Base-by-base conservation (phyloP, 1,140 invertebrate genomes). In the Euglossa dilemma region DNA sequence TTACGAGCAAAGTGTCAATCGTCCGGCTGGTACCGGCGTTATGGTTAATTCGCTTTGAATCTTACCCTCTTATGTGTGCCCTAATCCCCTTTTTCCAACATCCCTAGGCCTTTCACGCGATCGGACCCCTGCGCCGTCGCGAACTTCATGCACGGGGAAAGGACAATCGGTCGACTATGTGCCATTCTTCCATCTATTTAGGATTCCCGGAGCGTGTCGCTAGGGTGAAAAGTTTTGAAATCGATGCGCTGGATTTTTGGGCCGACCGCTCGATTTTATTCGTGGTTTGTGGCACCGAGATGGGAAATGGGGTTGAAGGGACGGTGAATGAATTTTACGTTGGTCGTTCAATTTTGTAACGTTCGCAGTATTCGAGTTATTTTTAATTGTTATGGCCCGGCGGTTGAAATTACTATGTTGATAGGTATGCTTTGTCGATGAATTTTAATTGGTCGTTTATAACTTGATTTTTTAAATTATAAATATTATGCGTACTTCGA, bases 1-100 rank as follows among this genome's bases (percentile, higher is more conserved):
- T 80, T 80, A 80, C 71, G 79, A 70, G 23, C 56, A 64, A 64
- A 80, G 70, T 80, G 79, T 80, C 70, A 80, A 74, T 80, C 79
- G 56, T 28, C 20, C 57, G 28, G 57, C 47, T 47, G 70, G 64
- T 56, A 74, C 70, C 16, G 36, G n/a, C 50, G 50, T 59, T 23
- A 54, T 59, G 2, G 78, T 59, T 80, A 80, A 80, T 80, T 80
- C 36, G 79, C 79, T 80, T 80, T 80, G 70, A 80, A 66, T 74
- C 57, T 74, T 74, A 80, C 70, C 79, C 79, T 80, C 57, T 45
- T 45, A 25, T 45, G 16, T n/a, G n/a, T 36, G 9, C 23, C 6
- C 36, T 6, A 36, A 2, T 56, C 7, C 50, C 20, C 12, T 47
- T 4, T 20, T n/a, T 20, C 12, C 16, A 25, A 6, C 18, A 23